A percentile compares a stretch with the other conserved stretches of the same genome.
phyloP scores from a whole-genome alignment of 1,140 invertebrate genomes.

The Oncopodura yosiiana region DNA sequence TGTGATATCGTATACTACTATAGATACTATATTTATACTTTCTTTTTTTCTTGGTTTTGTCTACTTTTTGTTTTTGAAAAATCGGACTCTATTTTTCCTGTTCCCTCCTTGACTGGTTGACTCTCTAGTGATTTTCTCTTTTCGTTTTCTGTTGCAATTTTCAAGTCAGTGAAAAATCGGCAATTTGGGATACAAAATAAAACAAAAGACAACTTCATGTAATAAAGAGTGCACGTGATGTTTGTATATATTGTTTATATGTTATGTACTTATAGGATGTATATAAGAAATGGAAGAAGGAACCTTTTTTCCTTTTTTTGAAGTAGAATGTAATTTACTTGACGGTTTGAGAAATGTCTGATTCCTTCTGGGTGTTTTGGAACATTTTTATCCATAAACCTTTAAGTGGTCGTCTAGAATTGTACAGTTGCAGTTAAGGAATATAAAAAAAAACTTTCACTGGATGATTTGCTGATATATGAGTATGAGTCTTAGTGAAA shows the following conservation, averaged over 20 bases:
- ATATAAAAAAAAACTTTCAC: too few relatives aligned
- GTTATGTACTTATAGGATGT: not conserved
- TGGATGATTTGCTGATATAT: too few relatives aligned
- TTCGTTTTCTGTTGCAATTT: conserved; percentile 32
- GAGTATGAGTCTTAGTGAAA: too few relatives aligned
- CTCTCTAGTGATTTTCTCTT: conserved; percentile 33
- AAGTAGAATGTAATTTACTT: conserved; percentile 27
- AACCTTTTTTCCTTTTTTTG: conserved; percentile 4
- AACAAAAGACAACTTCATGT: conserved; percentile 12
- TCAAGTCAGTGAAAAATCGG: conserved; percentile 35
- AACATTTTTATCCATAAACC: conserved; percentile 31
- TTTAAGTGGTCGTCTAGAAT: too few relatives aligned
- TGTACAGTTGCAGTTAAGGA: too few relatives aligned
- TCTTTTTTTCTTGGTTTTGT: too few relatives aligned
- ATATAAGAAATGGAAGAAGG: conserved; percentile 1
- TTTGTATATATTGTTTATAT: not conserved
- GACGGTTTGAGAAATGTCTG: conserved; percentile 32
- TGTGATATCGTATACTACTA: too few relatives aligned
- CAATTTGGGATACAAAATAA: conserved; percentile 34
- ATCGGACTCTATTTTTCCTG: conserved; percentile 30
- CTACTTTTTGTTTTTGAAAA: conserved; percentile 24
- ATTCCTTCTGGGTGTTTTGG: conserved; percentile 30
- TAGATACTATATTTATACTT: too few relatives aligned
- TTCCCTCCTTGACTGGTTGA: conserved; percentile 23
- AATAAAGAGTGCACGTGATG: too few relatives aligned